A percentile compares a stretch with the other conserved stretches of the same genome.
phyloP scores from a whole-genome alignment of 2,888 invertebrate species.

The Anagyrus pseudococci region DNA sequence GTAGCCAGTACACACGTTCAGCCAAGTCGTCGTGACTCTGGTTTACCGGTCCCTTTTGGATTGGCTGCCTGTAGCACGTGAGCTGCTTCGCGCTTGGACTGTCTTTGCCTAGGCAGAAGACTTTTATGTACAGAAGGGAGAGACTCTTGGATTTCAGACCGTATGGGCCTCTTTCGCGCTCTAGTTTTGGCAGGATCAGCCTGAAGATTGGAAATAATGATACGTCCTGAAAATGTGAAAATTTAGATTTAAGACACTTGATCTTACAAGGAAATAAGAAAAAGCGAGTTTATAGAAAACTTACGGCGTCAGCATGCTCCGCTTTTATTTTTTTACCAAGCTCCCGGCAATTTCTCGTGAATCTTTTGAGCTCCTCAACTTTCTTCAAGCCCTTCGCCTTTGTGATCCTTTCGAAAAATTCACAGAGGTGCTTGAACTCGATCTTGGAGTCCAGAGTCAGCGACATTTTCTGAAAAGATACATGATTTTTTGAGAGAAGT shows the following conservation, averaged over 20 bases:
- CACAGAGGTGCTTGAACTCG: conserved; percentile 67
- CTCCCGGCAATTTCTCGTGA: conserved; percentile 64
- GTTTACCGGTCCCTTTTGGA: not conserved
- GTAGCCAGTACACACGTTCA: conserved; percentile 71
- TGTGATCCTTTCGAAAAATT: conserved; percentile 68
- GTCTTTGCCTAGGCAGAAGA: conserved; percentile 75
- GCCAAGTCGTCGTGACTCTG: conserved; percentile 74
- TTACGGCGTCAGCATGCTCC: conserved; percentile 51
- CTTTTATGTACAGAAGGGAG: conserved; percentile 75
- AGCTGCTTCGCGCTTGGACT: conserved; percentile 67
- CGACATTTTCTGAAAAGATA: conserved; percentile 36
- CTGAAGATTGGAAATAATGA: conserved; percentile 79
- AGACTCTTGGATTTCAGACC: conserved; percentile 82
- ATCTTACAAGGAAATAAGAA: conserved; percentile 5
- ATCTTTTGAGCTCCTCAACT: conserved; percentile 62
- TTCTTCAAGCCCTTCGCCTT: conserved; percentile 63
- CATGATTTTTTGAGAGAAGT: too few relatives aligned
- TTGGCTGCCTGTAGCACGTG: conserved; percentile 62
- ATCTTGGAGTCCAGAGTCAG: conserved; percentile 53
- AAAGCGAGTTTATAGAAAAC: conserved; percentile 20
- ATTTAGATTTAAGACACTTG: not conserved
- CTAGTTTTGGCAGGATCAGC: conserved; percentile 79
- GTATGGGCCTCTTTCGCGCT: conserved; percentile 81
- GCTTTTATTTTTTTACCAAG: conserved; percentile 55
- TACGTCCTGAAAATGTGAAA: conserved; percentile 58